Evolutionary conservation across 2,797 vertebrate species (phyloP).

Genomic region (Macropus fuliginosus): DNA sequence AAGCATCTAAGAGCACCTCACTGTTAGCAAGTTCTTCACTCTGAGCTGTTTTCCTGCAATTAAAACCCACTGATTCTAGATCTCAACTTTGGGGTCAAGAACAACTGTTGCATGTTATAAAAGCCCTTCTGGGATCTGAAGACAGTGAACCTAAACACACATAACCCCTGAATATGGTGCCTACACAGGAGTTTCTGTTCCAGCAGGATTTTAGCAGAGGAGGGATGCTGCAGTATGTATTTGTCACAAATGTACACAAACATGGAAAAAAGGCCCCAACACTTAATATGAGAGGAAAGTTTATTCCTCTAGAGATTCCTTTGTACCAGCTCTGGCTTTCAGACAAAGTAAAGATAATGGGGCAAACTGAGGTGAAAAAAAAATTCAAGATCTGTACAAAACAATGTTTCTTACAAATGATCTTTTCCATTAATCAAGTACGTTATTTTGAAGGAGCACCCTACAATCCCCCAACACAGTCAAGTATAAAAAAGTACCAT

Average conservation of each 20-base stretch:
- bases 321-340: constrained; percentile 55
- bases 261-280: background rate
- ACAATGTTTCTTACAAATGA: constrained; percentile 11
- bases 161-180: background rate
- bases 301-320: constrained; percentile 66
- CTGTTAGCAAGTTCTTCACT: background rate
- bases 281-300: constrained; percentile 50
- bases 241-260: background rate
- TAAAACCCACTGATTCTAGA: background rate
- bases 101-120: background rate
- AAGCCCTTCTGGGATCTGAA: background rate
- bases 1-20: background rate
- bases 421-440: constrained; percentile 62
- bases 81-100: background rate
- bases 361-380: constrained; percentile 32
- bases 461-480: constrained; percentile 16
- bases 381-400: constrained; percentile 25
- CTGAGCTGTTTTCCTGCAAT: background rate
- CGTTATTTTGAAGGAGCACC: constrained; percentile 56
- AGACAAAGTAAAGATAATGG: constrained; percentile 59
- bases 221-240: background rate
- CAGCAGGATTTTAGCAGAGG: background rate
- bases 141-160: background rate
- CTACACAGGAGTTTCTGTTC: background rate
- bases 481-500: background rate